Evolutionary conservation across 2,888 invertebrate species (phyloP).

Genomic region (Listrodromus nycthemerus): DNA sequence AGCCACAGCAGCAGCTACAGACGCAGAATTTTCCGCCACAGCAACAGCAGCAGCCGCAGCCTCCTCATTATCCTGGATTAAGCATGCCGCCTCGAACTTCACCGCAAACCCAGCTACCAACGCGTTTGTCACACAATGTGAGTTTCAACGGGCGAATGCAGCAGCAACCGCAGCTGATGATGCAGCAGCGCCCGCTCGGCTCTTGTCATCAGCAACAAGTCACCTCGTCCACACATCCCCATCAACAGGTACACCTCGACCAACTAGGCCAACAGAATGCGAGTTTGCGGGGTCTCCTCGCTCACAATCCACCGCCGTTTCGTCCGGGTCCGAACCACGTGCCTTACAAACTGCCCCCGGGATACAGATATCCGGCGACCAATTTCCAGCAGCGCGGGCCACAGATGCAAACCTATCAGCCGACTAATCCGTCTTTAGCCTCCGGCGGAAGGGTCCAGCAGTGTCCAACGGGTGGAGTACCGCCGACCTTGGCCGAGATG

Average conservation of each 20-base stretch:
- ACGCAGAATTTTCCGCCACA: slow-evolving; percentile 79
- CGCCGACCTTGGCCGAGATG: slow-evolving; percentile 66
- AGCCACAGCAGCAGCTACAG: slow-evolving; percentile 73
- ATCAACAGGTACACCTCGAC: slow-evolving; percentile 82
- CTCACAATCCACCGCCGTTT: slow-evolving; percentile 81
- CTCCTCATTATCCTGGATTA: slow-evolving; percentile 82
- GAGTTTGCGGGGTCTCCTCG: slow-evolving; percentile 77
- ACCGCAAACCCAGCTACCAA: slow-evolving; percentile 77
- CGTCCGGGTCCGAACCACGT: slow-evolving; percentile 78
- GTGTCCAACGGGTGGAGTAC: slow-evolving; percentile 39
- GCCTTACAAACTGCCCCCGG: slow-evolving; percentile 78
- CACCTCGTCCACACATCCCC: slow-evolving; percentile 88
- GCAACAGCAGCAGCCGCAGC: slow-evolving; percentile 77
- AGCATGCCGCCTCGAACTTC: slow-evolving; percentile 81
- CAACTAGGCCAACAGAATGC: slow-evolving; percentile 80
- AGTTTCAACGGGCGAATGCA: slow-evolving; percentile 82
- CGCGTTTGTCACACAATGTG: slow-evolving; percentile 76
- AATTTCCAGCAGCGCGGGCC: slow-evolving; percentile 72
- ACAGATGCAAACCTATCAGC: slow-evolving; percentile 77
- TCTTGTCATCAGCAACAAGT: slow-evolving; percentile 84
- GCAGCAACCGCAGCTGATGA: slow-evolving; percentile 76
- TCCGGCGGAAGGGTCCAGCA: slow-evolving; percentile 79
- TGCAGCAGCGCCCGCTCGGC: slow-evolving; percentile 78
- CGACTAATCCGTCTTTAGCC: slow-evolving; percentile 75
- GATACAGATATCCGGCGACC: slow-evolving; percentile 77